These are phyloP conservation scores for Etheostoma cragini DNA, from an alignment of 2,113 vertebrate species.

Conservation along the genomic window DNA sequence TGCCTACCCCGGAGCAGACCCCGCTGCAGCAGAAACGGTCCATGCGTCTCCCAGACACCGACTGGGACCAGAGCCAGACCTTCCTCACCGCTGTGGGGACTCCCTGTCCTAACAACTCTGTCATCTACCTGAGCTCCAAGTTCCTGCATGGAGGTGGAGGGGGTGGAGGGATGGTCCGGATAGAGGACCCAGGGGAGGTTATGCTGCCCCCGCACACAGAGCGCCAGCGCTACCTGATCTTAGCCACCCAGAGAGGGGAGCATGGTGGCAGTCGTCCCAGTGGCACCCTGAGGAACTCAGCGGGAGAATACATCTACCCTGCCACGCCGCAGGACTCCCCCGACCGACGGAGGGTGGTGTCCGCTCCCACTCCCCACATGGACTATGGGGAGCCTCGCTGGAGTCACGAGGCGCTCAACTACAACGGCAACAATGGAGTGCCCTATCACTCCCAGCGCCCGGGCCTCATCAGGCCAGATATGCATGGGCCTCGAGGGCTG, in stretches of 20 bases:
- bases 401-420: conserved; percentile 90
- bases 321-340: conserved; percentile 89
- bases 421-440: conserved; percentile 85
- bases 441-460: conserved; percentile 81
- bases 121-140: conserved; percentile 88
- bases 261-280: conserved; percentile 73
- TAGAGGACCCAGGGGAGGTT: conserved; percentile 82
- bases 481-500: conserved; percentile 77
- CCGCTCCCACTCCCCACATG: conserved; percentile 88
- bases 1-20: conserved; percentile 96
- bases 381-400: conserved; percentile 87
- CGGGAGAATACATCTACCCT: conserved; percentile 87
- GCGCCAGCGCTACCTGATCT: conserved; percentile 83
- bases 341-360: conserved; percentile 90
- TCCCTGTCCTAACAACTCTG: conserved; percentile 75
- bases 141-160: conserved; percentile 79
- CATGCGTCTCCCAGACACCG: conserved; percentile 82
- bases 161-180: conserved; percentile 74
- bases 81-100: conserved; percentile 87
- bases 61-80: conserved; percentile 92
- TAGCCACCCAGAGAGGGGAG: conserved; percentile 78
- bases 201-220: conserved; percentile 80
- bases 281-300: conserved; percentile 81
- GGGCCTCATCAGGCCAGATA: conserved; percentile 76
- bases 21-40: conserved; percentile 93